Evolutionary conservation across 2,888 invertebrate species (phyloP).

Genomic region (Apamea sordens): DNA sequence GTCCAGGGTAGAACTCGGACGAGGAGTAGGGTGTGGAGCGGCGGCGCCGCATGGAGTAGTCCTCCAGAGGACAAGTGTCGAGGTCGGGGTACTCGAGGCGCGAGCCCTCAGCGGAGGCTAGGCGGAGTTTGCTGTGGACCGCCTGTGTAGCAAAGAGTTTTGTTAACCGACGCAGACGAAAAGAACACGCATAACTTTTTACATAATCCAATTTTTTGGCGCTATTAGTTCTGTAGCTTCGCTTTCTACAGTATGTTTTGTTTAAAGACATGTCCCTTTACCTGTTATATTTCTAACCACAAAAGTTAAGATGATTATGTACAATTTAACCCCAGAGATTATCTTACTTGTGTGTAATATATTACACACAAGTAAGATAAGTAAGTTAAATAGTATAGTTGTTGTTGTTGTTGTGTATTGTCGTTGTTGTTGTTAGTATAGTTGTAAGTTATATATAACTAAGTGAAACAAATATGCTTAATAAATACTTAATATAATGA

Average conservation of each 20-base stretch:
- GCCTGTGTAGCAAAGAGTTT: constrained; percentile 76
- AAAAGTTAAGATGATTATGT: neutral
- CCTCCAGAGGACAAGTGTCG: constrained; percentile 93
- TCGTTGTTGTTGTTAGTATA: no score
- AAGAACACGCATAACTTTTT: neutral
- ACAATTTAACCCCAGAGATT: neutral
- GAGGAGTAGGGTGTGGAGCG: constrained; percentile 87
- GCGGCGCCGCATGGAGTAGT: constrained; percentile 92
- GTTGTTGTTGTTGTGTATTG: no score
- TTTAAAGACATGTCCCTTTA: neutral
- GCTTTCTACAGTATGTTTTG: no score
- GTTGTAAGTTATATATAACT: no score
- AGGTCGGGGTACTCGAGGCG: constrained; percentile 92
- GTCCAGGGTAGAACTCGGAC: constrained; percentile 87
- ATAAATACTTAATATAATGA: neutral
- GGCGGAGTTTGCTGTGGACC: constrained; percentile 92
- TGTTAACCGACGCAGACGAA: neutral
- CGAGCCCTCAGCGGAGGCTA: constrained; percentile 92
- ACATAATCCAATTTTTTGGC: neutral
- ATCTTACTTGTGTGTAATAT: neutral
- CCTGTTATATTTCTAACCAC: neutral
- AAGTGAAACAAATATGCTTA: neutral
- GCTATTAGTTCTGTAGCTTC: no score
- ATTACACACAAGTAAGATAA: no score
- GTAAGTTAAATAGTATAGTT: no score